Conservation (phyloP, 2,888 invertebrate genomes). For the Dicycla oo region DNA sequence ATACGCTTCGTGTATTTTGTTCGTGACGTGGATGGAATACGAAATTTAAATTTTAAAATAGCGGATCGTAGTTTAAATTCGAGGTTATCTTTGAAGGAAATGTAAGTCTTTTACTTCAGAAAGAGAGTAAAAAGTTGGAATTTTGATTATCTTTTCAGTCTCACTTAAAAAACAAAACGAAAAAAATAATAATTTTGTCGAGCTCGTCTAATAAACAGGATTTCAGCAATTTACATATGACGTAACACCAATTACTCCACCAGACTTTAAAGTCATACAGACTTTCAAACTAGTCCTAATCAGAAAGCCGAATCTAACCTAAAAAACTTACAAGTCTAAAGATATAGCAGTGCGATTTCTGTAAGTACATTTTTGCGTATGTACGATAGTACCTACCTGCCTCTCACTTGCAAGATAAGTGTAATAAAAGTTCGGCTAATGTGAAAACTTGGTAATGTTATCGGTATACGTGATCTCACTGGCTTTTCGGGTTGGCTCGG, state of each 20-base stretch:
- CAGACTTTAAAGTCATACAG: constrained; percentile 11
- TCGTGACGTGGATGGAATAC: constrained; percentile 35
- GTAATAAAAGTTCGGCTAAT: constrained; percentile 89
- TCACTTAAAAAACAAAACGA: too few relatives aligned
- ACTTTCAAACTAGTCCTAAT: constrained; percentile 6
- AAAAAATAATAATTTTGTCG: neutral
- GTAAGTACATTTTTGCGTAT: constrained; percentile 80
- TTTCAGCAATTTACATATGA: constrained; percentile 6
- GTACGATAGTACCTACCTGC: constrained; percentile 77
- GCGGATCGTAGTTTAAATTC: constrained; percentile 31
- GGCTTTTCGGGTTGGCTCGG: constrained; percentile 80
- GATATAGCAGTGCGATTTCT: constrained; percentile 62
- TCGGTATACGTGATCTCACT: constrained; percentile 89
- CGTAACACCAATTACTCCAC: neutral
- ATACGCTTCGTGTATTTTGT: constrained; percentile 13
- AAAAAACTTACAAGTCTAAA: constrained; percentile 52
- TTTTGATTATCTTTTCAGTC: neutral
- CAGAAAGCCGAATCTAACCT: constrained; percentile 21
- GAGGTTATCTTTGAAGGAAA: constrained; percentile 26
- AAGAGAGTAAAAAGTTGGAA: neutral
- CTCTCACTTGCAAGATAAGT: constrained; percentile 82
- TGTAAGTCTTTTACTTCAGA: constrained; percentile 1
- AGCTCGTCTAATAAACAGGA: neutral
- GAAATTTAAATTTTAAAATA: constrained; percentile 50
- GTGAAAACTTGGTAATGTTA: constrained; percentile 89